Percentiles rank a stretch among this genome's conserved stretches.
Conservation (phyloP, 2,797 vertebrate genomes). For the Cuculus canorus region DNA sequence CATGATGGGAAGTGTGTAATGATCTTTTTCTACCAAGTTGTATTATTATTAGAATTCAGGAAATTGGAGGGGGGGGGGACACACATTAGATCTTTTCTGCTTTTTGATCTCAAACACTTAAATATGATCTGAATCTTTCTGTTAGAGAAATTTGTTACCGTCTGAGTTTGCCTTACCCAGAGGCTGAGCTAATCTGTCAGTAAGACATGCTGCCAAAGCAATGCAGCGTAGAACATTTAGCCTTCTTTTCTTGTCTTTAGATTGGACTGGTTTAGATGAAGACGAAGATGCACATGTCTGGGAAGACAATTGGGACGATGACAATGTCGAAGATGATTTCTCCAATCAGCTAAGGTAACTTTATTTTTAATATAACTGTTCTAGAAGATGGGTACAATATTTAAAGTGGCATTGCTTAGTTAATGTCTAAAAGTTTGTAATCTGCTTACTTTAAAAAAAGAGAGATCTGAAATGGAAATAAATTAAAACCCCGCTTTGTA, state of each 20-base stretch:
- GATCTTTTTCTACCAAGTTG: background rate
- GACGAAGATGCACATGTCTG: conserved; percentile 98
- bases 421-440: background rate
- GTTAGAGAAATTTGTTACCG: background rate
- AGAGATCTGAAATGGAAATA: background rate
- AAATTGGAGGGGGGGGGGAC: background rate
- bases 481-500: background rate
- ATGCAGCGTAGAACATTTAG: background rate
- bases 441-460: background rate
- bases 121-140: background rate
- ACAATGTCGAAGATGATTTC: conserved; percentile 99
- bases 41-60: background rate
- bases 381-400: background rate
- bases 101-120: background rate
- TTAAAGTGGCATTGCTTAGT: background rate
- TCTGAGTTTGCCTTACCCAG: background rate
- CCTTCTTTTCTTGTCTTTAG: conserved; percentile 72
- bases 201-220: background rate
- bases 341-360: conserved; percentile 95
- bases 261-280: conserved; percentile 97
- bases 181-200: background rate
- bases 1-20: background rate
- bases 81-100: background rate
- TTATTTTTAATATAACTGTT: background rate
- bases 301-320: conserved; percentile 99